Conservation (phyloP, 2,888 invertebrate genomes). For the Rhodophaea formosa region DNA sequence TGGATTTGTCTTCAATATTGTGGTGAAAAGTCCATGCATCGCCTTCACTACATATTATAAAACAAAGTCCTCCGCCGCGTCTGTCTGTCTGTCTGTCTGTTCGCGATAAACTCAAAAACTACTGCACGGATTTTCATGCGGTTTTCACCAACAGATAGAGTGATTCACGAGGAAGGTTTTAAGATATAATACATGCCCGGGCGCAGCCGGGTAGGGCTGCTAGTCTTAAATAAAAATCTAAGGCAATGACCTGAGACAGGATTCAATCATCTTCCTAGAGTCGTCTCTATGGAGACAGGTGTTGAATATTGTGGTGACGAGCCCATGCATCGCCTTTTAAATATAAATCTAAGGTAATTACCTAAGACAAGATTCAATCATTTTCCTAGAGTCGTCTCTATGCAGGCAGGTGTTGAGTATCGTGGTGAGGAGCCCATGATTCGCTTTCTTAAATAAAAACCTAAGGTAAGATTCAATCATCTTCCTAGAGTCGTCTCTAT, state of each 20-base stretch:
- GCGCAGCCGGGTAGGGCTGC: no score
- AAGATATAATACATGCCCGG: no score
- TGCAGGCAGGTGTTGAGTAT: conserved; percentile 77
- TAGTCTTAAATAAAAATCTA: conserved; percentile 33
- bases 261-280: conserved; percentile 78
- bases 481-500: conserved; percentile 81
- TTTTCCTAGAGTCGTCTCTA: conserved; percentile 36
- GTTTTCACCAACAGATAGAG: no score
- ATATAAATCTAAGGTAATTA: no score
- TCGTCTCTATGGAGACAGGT: conserved; percentile 81
- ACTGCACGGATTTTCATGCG: no score
- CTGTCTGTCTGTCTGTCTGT: no score
- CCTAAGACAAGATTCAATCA: no score
- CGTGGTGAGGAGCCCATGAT: conserved; percentile 77
- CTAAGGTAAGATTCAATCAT: conserved; percentile 72
- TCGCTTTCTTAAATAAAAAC: conserved; percentile 40
- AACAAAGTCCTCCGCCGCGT: no score
- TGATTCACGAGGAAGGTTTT: no score
- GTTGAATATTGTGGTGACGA: conserved; percentile 76
- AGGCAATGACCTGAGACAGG: conserved; percentile 76
- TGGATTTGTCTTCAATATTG: conserved; percentile 52
- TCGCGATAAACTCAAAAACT: no score
- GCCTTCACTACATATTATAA: no score
- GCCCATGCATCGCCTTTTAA: conserved; percentile 74
- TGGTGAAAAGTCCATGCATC: conserved; percentile 73